Evolutionary conservation across 1,140 invertebrate genomes (phyloP).

Genomic region (Leptonema lineaticorne): DNA sequence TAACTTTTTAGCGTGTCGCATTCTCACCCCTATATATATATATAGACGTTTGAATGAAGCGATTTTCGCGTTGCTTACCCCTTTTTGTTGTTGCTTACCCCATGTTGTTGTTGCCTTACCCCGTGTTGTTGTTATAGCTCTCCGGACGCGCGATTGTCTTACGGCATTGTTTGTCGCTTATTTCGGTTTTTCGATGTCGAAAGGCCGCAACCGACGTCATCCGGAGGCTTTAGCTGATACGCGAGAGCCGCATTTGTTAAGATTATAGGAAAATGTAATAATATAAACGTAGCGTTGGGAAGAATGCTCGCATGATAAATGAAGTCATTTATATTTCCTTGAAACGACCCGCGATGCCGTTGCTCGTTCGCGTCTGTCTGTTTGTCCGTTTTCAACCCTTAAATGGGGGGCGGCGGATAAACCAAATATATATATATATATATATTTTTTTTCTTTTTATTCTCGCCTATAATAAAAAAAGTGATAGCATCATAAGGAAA

Average conservation of each 20-base stretch:
- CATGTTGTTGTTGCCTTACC: too few species aligned
- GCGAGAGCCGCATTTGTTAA: conserved; percentile 24
- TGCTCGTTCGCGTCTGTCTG: neutral
- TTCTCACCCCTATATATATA: too few species aligned
- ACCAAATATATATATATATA: too few species aligned
- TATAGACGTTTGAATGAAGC: too few species aligned
- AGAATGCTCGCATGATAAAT: conserved; percentile 30
- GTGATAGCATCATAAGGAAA: too few species aligned
- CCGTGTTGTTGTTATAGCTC: too few species aligned
- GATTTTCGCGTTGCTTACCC: too few species aligned
- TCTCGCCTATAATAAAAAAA: neutral
- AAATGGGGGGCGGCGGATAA: too few species aligned
- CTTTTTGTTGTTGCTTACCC: too few species aligned
- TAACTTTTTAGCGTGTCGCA: conserved; percentile 21
- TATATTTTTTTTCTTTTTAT: too few species aligned
- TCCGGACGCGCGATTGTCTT: conserved; percentile 14
- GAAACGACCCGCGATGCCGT: neutral
- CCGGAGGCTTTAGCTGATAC: neutral
- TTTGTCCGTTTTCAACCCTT: too few species aligned
- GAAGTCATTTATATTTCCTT: conserved; percentile 29
- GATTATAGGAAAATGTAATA: conserved; percentile 31
- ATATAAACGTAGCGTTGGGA: neutral
- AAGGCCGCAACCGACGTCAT: neutral
- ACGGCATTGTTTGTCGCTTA: too few species aligned
- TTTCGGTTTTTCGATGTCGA: neutral